Evolutionary conservation across 92 coral and sea anemone species (phyloP).

Genomic region (Zoanthus solanderi): DNA sequence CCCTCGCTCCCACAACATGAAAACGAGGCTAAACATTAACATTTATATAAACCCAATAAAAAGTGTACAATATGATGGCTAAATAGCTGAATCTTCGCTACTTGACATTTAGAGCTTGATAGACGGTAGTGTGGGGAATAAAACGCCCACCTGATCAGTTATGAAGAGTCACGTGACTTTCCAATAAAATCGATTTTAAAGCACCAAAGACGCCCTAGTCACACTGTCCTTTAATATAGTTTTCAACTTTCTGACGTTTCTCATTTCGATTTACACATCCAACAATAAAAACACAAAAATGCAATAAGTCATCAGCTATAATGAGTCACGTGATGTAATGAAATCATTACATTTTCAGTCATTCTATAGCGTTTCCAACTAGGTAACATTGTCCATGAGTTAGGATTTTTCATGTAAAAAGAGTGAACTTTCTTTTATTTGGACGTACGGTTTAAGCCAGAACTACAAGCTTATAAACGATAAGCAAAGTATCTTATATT

Average conservation of each 20-base stretch:
- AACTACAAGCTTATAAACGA: constrained; percentile 7
- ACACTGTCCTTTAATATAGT: constrained; percentile 41
- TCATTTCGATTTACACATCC: constrained; percentile 16
- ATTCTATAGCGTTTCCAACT: constrained; percentile 20
- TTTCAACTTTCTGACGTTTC: constrained; percentile 36
- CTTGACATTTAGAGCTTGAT: constrained; percentile 9
- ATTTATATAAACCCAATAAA: constrained; percentile 22
- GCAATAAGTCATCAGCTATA: constrained; percentile 7
- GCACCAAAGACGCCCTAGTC: constrained; percentile 34
- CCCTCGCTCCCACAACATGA: constrained; percentile 10
- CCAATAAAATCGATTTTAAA: constrained; percentile 48
- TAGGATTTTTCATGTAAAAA: too few species aligned
- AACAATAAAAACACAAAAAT: constrained; percentile 23
- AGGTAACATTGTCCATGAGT: too few species aligned
- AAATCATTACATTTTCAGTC: constrained; percentile 3
- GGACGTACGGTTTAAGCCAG: constrained; percentile 12
- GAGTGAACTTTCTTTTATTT: neutral
- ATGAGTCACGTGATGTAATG: constrained; percentile 20
- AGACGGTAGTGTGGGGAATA: constrained; percentile 41
- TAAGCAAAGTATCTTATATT: constrained; percentile 13
- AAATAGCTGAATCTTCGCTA: neutral
- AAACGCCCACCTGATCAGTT: constrained; percentile 56
- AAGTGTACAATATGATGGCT: constrained; percentile 7
- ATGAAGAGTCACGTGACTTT: constrained; percentile 56
- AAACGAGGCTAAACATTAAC: neutral